Evolutionary conservation across 2,797 vertebrate species (phyloP), one percentile per base, ranked within the genome.

Genomic region (Muscicapa striata): DNA sequence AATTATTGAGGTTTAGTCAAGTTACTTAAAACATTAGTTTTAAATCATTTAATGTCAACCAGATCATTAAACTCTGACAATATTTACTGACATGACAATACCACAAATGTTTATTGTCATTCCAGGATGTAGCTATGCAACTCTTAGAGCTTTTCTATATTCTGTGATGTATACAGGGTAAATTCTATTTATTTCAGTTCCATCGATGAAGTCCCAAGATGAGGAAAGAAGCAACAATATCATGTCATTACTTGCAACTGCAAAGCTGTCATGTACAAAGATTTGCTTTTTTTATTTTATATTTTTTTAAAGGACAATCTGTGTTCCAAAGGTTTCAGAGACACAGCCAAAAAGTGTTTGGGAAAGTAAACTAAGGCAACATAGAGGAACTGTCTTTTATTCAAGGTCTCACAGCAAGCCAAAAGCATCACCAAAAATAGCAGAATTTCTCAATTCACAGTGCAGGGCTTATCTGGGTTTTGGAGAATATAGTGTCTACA

Each of bases 241-340:
- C 6, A 19, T 57, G 13, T 27, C 14, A 23, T n/a, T 49, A 27
- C 43, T 82, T 66, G 36, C 26, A 79, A 58, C 15, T 2, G 1
- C 38, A 63, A 51, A 81, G 12, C 32, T 64, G 13, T 27, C 61
- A 38, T 0, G 0, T 23, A n/a, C 0, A 2, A 30, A 55, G 11
- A 38, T 78, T 67, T 68, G 10, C 3, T 11, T 29, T 80, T 36
- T 21, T 3, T 38, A 24, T 72, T 73, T 48, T 51, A n/a, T n/a
- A n/a, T 51, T 40, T 52, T 52, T 82, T 76, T 46, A 46, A 64
- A 38, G 49, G 17, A 24, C 9, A 45, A 19, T 13, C 18, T 73
- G 9, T 19, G 6, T 69, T 89, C 32, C 32, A n/a, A 45, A 59
- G 11, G 11, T 69, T 93, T 69, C 24, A 59, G 40, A 51, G 24